Evolutionary conservation across 2,797 vertebrate genomes (phyloP).

Genomic region (Alca torda): DNA sequence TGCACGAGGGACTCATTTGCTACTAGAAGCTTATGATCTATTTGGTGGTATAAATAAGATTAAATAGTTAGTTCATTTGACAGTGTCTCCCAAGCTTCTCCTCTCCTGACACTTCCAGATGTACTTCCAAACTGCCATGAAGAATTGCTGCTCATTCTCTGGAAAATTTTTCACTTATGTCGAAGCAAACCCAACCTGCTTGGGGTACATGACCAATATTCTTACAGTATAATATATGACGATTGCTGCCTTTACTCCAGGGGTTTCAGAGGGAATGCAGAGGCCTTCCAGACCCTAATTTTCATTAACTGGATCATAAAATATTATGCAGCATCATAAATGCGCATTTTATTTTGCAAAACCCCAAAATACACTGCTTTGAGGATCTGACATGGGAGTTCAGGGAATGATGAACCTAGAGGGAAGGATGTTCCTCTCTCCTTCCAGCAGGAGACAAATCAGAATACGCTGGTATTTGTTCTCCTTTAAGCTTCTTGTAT

Average conservation of each 20-base stretch:
- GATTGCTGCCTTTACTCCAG: neutral
- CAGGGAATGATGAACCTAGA: neutral
- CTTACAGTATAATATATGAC: neutral
- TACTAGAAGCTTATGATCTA: neutral
- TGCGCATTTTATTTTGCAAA: neutral
- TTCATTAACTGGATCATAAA: neutral
- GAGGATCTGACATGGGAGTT: neutral
- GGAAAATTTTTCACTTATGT: neutral
- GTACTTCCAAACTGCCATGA: neutral
- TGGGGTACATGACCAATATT: neutral
- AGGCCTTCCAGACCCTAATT: neutral
- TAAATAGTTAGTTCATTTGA: neutral
- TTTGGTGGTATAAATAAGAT: neutral
- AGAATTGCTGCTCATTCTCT: neutral
- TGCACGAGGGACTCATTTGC: neutral
- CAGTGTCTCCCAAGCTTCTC: neutral
- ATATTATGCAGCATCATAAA: neutral
- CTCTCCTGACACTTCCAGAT: neutral
- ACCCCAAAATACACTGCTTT: neutral
- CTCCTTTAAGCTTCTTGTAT: neutral
- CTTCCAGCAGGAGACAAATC: neutral
- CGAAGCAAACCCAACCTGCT: neutral
- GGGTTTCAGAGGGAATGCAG: neutral
- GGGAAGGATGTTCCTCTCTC: neutral
- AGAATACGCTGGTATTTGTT: neutral